Conservation (phyloP, 2,113 vertebrate species). For the Etia nguti region DNA sequence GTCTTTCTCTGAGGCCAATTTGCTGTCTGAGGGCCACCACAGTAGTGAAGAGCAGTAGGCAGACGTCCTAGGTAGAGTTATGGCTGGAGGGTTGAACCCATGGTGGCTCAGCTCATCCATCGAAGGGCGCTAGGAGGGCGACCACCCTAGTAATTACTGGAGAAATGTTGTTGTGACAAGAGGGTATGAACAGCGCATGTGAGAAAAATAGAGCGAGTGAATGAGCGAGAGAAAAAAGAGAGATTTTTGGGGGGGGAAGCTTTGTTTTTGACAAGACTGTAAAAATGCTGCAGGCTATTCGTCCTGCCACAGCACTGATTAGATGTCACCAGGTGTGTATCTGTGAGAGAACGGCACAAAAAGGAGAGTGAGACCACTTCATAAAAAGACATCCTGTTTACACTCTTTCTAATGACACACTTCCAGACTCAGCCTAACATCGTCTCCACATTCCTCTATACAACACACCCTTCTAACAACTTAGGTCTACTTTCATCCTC, state of each 20-base stretch:
- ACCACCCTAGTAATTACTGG: constrained; percentile 76
- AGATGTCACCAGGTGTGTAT: constrained; percentile 64
- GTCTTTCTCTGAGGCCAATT: constrained; percentile 61
- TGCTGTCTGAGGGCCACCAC: constrained; percentile 48
- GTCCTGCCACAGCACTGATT: constrained; percentile 67
- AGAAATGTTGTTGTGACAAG: constrained; percentile 76
- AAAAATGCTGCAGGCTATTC: constrained; percentile 68
- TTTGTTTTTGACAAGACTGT: constrained; percentile 71
- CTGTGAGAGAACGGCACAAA: constrained; percentile 2
- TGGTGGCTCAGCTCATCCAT: constrained; percentile 71
- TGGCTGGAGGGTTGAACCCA: constrained; percentile 68
- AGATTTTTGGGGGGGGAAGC: constrained; percentile 64
- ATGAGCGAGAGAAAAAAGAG: constrained; percentile 18
- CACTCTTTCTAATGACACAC: constrained; percentile 62
- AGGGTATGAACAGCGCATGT: constrained; percentile 9
- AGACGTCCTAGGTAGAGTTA: constrained; percentile 73
- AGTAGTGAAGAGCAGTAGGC: constrained; percentile 21
- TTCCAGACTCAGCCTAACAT: constrained; percentile 46
- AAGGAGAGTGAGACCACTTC: constrained; percentile 38
- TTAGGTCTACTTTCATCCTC: neutral
- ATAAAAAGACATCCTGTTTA: constrained; percentile 61
- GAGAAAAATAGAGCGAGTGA: constrained; percentile 5
- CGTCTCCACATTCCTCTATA: neutral
- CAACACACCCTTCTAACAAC: neutral
- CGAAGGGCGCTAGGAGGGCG: constrained; percentile 68